A percentile compares a stretch with the other conserved stretches of the same genome.
These are phyloP conservation scores for Bagarius yarrelli DNA, from an alignment of 2,113 vertebrate species.

Conservation along the genomic window DNA sequence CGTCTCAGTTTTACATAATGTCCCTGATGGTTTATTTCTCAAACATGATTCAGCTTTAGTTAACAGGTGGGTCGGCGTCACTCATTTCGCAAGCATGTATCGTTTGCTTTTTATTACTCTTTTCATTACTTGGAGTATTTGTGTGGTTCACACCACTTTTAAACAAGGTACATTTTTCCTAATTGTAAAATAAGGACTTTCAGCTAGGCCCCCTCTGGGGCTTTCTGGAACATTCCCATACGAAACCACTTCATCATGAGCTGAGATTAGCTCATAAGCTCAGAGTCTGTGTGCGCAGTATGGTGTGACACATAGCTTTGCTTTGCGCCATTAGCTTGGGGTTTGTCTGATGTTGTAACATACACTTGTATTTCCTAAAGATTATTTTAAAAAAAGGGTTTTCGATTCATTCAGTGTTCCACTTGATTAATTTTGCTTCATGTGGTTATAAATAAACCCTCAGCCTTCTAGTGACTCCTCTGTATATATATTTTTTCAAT, in stretches of 20 bases:
- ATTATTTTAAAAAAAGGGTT: background rate
- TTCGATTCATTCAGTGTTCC: background rate
- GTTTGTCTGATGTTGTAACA: background rate
- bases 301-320: slow-evolving; percentile 38
- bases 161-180: slow-evolving; percentile 53
- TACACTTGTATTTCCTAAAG: slow-evolving; percentile 8
- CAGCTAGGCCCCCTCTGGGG: slow-evolving; percentile 27
- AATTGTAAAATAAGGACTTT: slow-evolving; percentile 47
- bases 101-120: slow-evolving; percentile 17
- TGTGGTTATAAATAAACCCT: background rate
- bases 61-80: slow-evolving; percentile 37
- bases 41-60: slow-evolving; percentile 45
- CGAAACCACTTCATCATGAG: slow-evolving; percentile 64
- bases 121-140: slow-evolving; percentile 3
- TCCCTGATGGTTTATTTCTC: slow-evolving; percentile 45
- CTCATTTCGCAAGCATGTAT: slow-evolving; percentile 21
- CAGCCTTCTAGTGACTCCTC: background rate
- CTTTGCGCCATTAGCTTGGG: slow-evolving; percentile 1
- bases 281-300: slow-evolving; percentile 43
- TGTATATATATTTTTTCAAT: background rate
- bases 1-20: slow-evolving; percentile 50
- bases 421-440: background rate
- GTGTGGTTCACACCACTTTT: slow-evolving; percentile 45
- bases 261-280: slow-evolving; percentile 57
- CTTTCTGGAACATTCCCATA: slow-evolving; percentile 58